Conservation (phyloP, 2,113 vertebrate genomes). For the Pygoscelis adeliae region DNA sequence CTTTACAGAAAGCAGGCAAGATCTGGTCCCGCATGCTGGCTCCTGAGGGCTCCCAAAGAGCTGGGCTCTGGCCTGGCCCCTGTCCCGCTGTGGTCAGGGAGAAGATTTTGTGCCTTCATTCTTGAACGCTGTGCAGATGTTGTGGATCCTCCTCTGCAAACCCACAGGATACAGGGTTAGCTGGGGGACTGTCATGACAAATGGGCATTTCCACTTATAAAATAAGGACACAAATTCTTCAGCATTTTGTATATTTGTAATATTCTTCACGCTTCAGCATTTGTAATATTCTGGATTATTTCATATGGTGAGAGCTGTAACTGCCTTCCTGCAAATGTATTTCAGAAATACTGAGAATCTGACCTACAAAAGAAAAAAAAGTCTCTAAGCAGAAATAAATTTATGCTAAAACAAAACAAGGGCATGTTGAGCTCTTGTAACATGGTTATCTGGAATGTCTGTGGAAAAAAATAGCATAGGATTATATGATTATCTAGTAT, state of each 20-base stretch:
- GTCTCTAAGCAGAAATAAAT: not conserved
- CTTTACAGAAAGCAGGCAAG: accelerated
- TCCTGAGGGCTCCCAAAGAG: not conserved
- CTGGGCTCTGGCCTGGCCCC: not conserved
- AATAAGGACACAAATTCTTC: not conserved
- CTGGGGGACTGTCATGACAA: not conserved
- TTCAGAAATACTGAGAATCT: not conserved
- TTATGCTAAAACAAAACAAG: not conserved
- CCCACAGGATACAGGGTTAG: accelerated
- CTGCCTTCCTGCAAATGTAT: not conserved
- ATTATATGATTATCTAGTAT: not conserved
- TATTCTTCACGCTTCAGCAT: too few relatives aligned
- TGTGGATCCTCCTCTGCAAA: not conserved
- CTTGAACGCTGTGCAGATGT: not conserved
- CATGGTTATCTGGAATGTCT: not conserved
- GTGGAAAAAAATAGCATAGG: not conserved
- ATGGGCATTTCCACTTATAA: not conserved
- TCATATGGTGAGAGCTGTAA: not conserved
- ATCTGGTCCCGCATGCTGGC: accelerated
- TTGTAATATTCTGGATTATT: not conserved
- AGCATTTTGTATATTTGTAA: too few relatives aligned
- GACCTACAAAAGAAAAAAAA: not conserved
- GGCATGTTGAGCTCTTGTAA: not conserved
- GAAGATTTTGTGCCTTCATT: not conserved
- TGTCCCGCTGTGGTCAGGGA: accelerated